Percentiles rank a stretch among this genome's conserved stretches.
Conservation (phyloP, 2,797 vertebrate species). For the Ctenochaetus hawaiiensis region DNA sequence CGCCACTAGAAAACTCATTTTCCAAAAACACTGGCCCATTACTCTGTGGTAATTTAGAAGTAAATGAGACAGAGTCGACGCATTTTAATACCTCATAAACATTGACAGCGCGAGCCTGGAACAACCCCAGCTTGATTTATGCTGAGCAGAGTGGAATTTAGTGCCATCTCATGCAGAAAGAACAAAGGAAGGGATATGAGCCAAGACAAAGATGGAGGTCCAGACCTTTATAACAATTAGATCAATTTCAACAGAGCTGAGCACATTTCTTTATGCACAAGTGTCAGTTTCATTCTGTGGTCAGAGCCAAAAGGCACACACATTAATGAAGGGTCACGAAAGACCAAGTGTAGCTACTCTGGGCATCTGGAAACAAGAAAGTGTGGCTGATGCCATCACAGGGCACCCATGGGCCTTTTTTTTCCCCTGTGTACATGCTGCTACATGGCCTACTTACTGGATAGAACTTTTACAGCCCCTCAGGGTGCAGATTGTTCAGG, state of each 20-base stretch:
- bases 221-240: slow-evolving; percentile 41
- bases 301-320: slow-evolving; percentile 12
- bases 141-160: slow-evolving; percentile 69
- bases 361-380: slow-evolving; percentile 39
- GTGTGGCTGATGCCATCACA: slow-evolving; percentile 50
- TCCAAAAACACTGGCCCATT: slow-evolving; percentile 42
- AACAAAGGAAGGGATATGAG: slow-evolving; percentile 14
- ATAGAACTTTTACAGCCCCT: slow-evolving; percentile 67
- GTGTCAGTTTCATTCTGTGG: slow-evolving; percentile 20
- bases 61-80: slow-evolving; percentile 64
- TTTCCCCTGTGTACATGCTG: slow-evolving; percentile 41
- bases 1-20: slow-evolving; percentile 43
- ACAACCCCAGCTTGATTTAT: slow-evolving; percentile 51
- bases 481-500: slow-evolving; percentile 76
- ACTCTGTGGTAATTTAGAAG: slow-evolving; percentile 56
- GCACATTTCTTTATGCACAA: slow-evolving; percentile 6
- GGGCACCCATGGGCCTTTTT: slow-evolving; percentile 49
- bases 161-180: slow-evolving; percentile 63
- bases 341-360: not conserved
- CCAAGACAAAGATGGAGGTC: slow-evolving; percentile 34
- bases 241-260: slow-evolving; percentile 46
- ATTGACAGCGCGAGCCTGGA: slow-evolving; percentile 55
- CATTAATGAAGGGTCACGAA: not conserved
- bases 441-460: slow-evolving; percentile 77
- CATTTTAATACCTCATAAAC: slow-evolving; percentile 71